Evolutionary conservation across 1,140 invertebrate species (phyloP).

Genomic region (Solenopsis invicta): DNA sequence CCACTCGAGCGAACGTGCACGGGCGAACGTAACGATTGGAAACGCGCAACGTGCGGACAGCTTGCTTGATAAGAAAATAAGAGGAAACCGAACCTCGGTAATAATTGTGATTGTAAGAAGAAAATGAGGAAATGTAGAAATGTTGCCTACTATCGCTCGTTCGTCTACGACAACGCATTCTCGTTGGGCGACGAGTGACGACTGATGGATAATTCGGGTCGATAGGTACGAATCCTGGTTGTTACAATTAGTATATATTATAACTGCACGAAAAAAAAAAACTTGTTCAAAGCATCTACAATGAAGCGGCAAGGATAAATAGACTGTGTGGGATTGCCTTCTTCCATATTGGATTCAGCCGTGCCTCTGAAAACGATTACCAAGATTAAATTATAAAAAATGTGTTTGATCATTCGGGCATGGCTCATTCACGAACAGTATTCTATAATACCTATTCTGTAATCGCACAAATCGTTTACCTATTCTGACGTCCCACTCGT

Average conservation of each 20-base stretch:
- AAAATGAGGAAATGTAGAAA: background rate
- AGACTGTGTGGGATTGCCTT: background rate
- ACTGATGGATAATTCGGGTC: background rate
- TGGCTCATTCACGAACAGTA: background rate
- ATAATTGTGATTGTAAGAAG: background rate
- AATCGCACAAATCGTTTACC: background rate
- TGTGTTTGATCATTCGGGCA: background rate
- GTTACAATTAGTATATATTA: background rate
- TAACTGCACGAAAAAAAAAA: background rate
- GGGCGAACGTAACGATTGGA: background rate
- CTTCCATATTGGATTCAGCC: background rate
- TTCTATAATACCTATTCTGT: background rate
- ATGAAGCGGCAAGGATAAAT: background rate
- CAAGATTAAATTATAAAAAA: background rate
- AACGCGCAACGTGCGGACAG: background rate
- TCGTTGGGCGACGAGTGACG: background rate
- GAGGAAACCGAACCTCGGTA: background rate
- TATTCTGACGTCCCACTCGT: background rate
- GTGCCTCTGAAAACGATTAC: background rate
- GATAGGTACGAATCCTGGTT: background rate
- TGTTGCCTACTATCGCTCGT: background rate
- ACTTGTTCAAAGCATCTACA: background rate
- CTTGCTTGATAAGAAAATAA: background rate
- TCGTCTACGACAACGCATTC: background rate
- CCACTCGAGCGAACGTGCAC: background rate